Conservation (phyloP, 2,797 vertebrate genomes). For the Chromis chromis region DNA sequence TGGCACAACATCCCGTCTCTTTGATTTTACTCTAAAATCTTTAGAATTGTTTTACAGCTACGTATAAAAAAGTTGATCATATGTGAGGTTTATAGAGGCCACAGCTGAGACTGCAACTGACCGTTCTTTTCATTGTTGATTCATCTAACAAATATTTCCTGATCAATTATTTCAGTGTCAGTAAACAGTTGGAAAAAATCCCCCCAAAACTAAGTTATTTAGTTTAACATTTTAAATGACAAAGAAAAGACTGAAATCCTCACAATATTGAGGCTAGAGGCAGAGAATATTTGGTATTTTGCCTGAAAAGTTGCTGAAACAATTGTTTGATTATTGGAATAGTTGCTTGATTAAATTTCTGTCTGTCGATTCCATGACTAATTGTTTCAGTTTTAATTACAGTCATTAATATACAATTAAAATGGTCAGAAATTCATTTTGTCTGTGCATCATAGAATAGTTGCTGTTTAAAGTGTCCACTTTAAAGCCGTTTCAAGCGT, state of each 20-base stretch:
- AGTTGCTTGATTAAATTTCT: conserved; percentile 15
- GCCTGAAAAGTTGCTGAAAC: background rate
- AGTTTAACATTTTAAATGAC: background rate
- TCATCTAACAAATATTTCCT: background rate
- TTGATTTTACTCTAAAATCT: conserved; percentile 6
- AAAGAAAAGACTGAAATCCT: background rate
- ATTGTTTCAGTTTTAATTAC: conserved; percentile 23
- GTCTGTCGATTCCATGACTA: background rate
- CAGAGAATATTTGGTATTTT: background rate
- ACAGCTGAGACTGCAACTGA: background rate
- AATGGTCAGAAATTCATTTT: background rate
- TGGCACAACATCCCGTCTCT: conserved; percentile 9
- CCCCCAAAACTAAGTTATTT: background rate
- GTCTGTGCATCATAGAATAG: background rate
- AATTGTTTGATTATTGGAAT: background rate
- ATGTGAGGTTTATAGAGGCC: conserved; percentile 10
- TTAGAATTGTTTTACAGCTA: background rate
- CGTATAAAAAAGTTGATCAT: background rate
- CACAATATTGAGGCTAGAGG: background rate
- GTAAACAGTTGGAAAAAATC: background rate
- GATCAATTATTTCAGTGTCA: background rate
- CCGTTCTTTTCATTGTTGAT: background rate
- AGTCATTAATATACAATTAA: conserved; percentile 16
- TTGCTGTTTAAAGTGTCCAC: background rate
- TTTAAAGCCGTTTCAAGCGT: background rate